phyloP scores from a whole-genome alignment of 2,888 invertebrate genomes.

The Pegoplata infirma region DNA sequence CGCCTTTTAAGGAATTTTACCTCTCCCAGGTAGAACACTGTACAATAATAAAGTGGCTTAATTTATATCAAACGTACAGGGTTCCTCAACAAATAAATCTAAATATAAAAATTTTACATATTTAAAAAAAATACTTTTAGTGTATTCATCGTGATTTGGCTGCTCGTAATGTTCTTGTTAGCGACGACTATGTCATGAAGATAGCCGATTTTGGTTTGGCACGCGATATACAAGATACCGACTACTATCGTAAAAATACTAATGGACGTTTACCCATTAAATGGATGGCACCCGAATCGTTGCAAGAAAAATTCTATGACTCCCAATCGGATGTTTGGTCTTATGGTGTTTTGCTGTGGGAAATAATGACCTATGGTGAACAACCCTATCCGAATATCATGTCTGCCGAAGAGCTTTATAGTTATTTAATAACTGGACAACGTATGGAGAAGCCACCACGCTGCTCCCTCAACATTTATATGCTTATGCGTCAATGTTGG shows the following conservation, averaged over 20 bases:
- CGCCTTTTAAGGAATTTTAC: too few relatives aligned
- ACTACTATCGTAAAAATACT: slow-evolving; percentile 97
- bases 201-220: slow-evolving; percentile 99
- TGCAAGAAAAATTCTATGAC: slow-evolving; percentile 96
- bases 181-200: slow-evolving; percentile 95
- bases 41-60: too few relatives aligned
- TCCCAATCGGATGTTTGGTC: slow-evolving; percentile 97
- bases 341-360: slow-evolving; percentile 97
- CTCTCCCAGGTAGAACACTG: too few relatives aligned
- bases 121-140: too few relatives aligned
- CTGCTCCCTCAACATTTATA: slow-evolving; percentile 96
- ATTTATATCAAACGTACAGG: too few relatives aligned
- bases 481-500: slow-evolving; percentile 99
- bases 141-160: slow-evolving; percentile 99
- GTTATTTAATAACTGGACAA: slow-evolving; percentile 92
- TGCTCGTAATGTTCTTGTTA: slow-evolving; percentile 97
- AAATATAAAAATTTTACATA: too few relatives aligned
- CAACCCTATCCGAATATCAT: slow-evolving; percentile 99
- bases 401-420: slow-evolving; percentile 94
- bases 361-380: slow-evolving; percentile 98
- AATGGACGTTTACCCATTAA: slow-evolving; percentile 98
- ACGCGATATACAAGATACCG: slow-evolving; percentile 94
- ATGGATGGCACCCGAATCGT: slow-evolving; percentile 99
- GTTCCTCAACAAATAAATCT: too few relatives aligned
- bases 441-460: slow-evolving; percentile 98